phyloP scores from a whole-genome alignment of 1,140 invertebrate genomes.

The Drosophila biarmipes region DNA sequence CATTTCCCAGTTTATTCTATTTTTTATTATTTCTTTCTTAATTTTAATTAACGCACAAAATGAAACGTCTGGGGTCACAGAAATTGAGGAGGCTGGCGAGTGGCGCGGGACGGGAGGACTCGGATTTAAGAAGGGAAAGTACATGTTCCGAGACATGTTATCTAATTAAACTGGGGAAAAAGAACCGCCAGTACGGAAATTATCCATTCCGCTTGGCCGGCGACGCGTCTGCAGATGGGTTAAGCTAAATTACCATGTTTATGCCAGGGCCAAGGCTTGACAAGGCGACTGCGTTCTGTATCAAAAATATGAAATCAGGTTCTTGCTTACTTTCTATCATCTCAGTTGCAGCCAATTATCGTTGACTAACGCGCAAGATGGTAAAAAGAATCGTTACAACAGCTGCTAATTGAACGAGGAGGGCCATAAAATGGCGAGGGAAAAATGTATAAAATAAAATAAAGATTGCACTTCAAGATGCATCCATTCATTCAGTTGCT shows the following conservation, averaged over 20 bases:
- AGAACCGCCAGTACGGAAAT: constrained; percentile 19
- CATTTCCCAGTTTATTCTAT: constrained; percentile 43
- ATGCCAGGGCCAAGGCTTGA: neutral
- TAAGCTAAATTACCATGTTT: constrained; percentile 2
- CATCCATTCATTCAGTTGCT: constrained; percentile 6
- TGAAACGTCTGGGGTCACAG: constrained; percentile 25
- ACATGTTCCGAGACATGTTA: constrained; percentile 55
- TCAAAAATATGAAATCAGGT: neutral
- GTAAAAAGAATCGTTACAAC: neutral
- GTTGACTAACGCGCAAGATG: constrained; percentile 5
- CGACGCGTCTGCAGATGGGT: constrained; percentile 19
- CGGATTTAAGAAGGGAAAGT: constrained; percentile 3
- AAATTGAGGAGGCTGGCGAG: neutral
- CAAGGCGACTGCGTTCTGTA: neutral
- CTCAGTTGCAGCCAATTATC: neutral
- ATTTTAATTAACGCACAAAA: constrained; percentile 75
- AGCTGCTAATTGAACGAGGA: constrained; percentile 11
- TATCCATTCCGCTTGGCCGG: constrained; percentile 11
- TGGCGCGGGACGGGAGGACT: neutral
- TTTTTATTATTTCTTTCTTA: constrained; percentile 50
- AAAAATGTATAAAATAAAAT: constrained; percentile 2
- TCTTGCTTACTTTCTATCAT: neutral
- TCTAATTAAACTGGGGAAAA: constrained; percentile 62
- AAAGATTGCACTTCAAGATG: constrained; percentile 8
- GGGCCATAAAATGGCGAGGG: constrained; percentile 1